phyloP scores from a whole-genome alignment of 2,113 vertebrate genomes.

The Thunnus thynnus region DNA sequence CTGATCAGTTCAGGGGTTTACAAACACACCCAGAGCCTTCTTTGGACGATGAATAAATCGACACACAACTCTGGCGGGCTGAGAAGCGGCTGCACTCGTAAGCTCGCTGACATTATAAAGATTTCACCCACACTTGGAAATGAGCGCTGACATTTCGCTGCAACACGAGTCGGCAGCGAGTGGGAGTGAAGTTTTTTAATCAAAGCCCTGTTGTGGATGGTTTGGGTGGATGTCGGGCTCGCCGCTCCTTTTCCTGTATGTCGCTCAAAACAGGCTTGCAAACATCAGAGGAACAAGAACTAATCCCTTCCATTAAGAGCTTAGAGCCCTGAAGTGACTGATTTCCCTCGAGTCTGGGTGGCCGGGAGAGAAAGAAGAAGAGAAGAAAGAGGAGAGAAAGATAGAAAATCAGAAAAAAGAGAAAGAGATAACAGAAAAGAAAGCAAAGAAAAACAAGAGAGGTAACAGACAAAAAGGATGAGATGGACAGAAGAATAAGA shows the following conservation, averaged over 20 bases:
- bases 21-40: constrained; percentile 9
- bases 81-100: not conserved
- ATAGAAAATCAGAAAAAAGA: not conserved
- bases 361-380: constrained; percentile 32
- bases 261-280: constrained; percentile 51
- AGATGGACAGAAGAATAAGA: not conserved
- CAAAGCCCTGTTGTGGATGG: constrained; percentile 44
- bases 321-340: constrained; percentile 59
- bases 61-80: not conserved
- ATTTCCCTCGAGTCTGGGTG: constrained; percentile 68
- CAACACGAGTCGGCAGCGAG: constrained; percentile 12
- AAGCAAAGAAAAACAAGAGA: not conserved
- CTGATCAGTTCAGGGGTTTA: not conserved
- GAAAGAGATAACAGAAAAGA: not conserved
- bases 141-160: constrained; percentile 16
- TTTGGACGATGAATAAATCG: not conserved
- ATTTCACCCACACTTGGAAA: constrained; percentile 36
- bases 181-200: constrained; percentile 38
- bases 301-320: constrained; percentile 76
- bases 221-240: constrained; percentile 50
- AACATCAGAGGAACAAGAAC: constrained; percentile 59
- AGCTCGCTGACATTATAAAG: constrained; percentile 6
- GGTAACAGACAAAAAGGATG: not conserved
- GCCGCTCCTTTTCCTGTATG: constrained; percentile 72
- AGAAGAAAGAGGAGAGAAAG: not conserved